Conservation (phyloP, 2,888 invertebrate genomes). For the Thumatha senex region DNA sequence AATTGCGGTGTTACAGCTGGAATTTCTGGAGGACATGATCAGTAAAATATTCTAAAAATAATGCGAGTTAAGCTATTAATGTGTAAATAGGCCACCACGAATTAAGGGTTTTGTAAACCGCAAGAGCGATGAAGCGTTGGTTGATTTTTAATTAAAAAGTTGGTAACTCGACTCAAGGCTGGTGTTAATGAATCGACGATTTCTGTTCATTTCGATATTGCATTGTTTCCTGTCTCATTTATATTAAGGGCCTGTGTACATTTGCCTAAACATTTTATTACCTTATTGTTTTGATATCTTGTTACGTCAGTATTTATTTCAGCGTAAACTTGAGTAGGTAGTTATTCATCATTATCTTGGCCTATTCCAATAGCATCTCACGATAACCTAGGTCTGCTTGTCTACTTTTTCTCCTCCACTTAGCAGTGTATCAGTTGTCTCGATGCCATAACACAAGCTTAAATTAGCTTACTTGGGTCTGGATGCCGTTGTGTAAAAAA, state of each 20-base stretch:
- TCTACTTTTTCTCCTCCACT: too few relatives aligned
- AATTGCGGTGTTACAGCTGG: too few relatives aligned
- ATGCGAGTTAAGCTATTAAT: slow-evolving; percentile 23
- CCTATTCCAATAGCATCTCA: too few relatives aligned
- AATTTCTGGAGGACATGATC: too few relatives aligned
- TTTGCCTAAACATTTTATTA: slow-evolving; percentile 20
- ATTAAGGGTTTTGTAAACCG: slow-evolving; percentile 73
- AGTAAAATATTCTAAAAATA: too few relatives aligned
- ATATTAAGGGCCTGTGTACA: slow-evolving; percentile 42
- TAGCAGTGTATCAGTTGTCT: too few relatives aligned
- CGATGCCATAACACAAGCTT: too few relatives aligned
- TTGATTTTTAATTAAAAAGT: slow-evolving; percentile 77
- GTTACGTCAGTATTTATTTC: slow-evolving; percentile 16
- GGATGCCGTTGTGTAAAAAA: too few relatives aligned
- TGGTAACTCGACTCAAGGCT: slow-evolving; percentile 68
- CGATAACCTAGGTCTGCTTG: background rate
- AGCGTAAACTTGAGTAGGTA: background rate
- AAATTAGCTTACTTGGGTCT: too few relatives aligned
- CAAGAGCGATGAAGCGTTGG: slow-evolving; percentile 68
- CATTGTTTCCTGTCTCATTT: slow-evolving; percentile 49
- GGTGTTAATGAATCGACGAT: slow-evolving; percentile 69
- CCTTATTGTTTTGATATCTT: slow-evolving; percentile 14
- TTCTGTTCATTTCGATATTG: slow-evolving; percentile 61
- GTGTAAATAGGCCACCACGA: slow-evolving; percentile 38
- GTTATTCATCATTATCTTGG: too few relatives aligned